Base-by-base conservation (phyloP, 2,888 invertebrate species). In the Elgonia sp. region DNA sequence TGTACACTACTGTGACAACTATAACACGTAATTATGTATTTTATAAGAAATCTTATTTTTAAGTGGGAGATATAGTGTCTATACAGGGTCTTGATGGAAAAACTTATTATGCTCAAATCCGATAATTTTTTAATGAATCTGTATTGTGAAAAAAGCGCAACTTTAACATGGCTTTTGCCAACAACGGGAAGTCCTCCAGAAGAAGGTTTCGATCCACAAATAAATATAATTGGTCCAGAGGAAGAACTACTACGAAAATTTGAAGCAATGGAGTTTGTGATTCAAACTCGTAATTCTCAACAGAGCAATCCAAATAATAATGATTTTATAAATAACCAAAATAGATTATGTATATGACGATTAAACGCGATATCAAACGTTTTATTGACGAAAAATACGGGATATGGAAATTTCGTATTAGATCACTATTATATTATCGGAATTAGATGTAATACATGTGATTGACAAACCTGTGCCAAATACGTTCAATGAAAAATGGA, bases 101-200 rank as follows among this genome's bases (percentile, higher is more conserved):
- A 88, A 96, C 96, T 39, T 99, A 97, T 95, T 99, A 98, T 93
- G 98, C 98, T 8, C 98, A 99, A 95, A 96, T 99, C 80, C 96
- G 98, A n/a, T 77, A 98, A 98, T 0, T 96, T 99, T 77, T 95
- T 99, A 85, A 97, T 98, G 0, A 99, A 99, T 94, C 98, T 98
- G 94, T 99, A 98, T 94, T 98, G 98, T 91, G 98, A 98, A 93
- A 98, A 98, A 95, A 98, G 98, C 94, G 98, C 98, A 0, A 98
- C 97, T 1, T 95, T 99, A 16, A 98, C 98, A 0, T 99, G 99
- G 99, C 95, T 99, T 0, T 95, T 99, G 77, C 99, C 99, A 0
- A 98, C 98, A 0, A 96, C 96, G 89, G 96, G 96, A 29, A 97
- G 94, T 5, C 96, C 97, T 12, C 97, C 97, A 0, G 96, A 97